A percentile compares a stretch with the other conserved stretches of the same genome.
Evolutionary conservation across 2,113 vertebrate species (phyloP).

Genomic region (Myrmecobius fasciatus): DNA sequence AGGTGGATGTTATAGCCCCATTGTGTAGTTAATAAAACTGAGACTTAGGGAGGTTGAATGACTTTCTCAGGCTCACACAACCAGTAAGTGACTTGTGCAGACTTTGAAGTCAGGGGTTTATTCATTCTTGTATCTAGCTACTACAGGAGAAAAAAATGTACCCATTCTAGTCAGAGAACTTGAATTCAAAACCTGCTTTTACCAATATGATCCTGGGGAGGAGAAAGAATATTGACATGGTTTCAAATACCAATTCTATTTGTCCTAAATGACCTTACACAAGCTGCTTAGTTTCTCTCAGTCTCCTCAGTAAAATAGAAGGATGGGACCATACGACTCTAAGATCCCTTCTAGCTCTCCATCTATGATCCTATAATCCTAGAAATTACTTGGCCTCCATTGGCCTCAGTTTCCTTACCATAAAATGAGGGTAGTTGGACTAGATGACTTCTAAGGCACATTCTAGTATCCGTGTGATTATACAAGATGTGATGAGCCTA

Average conservation of each 20-base stretch:
- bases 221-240: not conserved
- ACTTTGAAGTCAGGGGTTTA: not conserved
- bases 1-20: not conserved
- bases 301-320: not conserved
- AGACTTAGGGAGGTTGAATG: not conserved
- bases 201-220: not conserved
- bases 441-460: not conserved
- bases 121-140: not conserved
- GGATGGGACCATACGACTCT: not conserved
- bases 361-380: not conserved
- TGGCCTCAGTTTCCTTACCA: not conserved
- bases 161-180: not conserved
- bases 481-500: no score
- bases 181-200: not conserved
- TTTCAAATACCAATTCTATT: not conserved
- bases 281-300: not conserved
- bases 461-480: not conserved
- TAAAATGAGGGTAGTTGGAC: not conserved
- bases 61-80: not conserved
- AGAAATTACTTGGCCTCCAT: not conserved
- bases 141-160: not conserved
- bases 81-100: not conserved
- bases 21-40: not conserved
- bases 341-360: not conserved
- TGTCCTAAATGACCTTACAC: not conserved